Evolutionary conservation across 2,888 invertebrate genomes (phyloP).

Genomic region (Lydus trimaculatus): DNA sequence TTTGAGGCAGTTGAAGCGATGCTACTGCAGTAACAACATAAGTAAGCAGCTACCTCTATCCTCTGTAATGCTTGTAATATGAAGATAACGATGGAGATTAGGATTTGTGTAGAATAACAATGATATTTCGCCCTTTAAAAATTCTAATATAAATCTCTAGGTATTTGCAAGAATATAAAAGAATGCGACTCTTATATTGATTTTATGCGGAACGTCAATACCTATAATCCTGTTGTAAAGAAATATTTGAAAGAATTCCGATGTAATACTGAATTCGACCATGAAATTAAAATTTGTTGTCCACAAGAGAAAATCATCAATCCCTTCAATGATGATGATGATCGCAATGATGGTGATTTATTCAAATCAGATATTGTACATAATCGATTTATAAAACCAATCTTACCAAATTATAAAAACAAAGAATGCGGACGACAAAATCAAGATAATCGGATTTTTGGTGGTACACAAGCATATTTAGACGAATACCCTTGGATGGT

Average conservation of each 20-base stretch:
- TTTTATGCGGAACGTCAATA: constrained; percentile 27
- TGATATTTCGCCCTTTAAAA: constrained; percentile 30
- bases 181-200: constrained; percentile 26
- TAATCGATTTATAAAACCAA: constrained; percentile 23
- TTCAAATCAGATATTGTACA: constrained; percentile 10
- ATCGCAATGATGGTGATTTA: neutral
- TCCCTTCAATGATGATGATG: neutral
- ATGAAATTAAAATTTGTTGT: constrained; percentile 39
- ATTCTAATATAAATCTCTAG: constrained; percentile 13
- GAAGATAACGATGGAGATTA: no score
- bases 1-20: no score
- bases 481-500: constrained; percentile 56
- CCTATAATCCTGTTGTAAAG: constrained; percentile 16
- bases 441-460: constrained; percentile 65
- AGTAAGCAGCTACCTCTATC: no score
- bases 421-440: constrained; percentile 65
- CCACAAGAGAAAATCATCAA: constrained; percentile 25
- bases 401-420: constrained; percentile 25
- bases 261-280: constrained; percentile 36
- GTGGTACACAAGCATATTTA: constrained; percentile 66
- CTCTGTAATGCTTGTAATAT: no score
- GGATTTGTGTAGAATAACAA: no score
- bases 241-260: constrained; percentile 36
- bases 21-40: no score
- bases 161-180: constrained; percentile 24